These are phyloP conservation scores for Apantesis nais DNA, from an alignment of 2,888 invertebrate genomes.

Conservation along the genomic window DNA sequence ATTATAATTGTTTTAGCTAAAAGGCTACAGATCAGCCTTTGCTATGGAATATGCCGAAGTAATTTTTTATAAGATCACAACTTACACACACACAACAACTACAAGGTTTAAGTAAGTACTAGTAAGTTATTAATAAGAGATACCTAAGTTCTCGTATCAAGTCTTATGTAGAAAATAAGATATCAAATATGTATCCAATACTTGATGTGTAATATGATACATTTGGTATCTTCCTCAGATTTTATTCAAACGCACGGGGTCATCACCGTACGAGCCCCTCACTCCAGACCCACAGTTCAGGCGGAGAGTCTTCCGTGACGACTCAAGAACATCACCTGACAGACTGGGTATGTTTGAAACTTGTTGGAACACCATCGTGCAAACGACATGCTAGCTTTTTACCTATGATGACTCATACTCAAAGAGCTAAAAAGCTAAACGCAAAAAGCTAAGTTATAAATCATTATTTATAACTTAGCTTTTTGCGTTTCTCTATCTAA, in stretches of 20 bases:
- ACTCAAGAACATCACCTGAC: conserved; percentile 78
- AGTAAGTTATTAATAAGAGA: no score
- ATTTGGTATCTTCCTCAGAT: conserved; percentile 56
- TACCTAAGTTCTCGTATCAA: no score
- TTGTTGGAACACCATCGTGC: neutral
- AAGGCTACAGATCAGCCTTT: no score
- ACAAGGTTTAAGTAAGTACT: no score
- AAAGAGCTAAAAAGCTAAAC: neutral
- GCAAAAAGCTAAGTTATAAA: neutral
- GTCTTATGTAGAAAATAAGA: no score
- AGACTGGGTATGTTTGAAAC: conserved; percentile 74
- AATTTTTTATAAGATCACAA: no score
- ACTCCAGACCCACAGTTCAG: conserved; percentile 88
- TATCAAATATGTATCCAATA: no score
- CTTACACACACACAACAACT: no score
- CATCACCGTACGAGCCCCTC: conserved; percentile 81
- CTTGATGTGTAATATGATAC: no score
- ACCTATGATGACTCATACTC: neutral
- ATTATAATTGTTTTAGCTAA: no score
- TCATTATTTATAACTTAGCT: neutral
- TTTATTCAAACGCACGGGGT: conserved; percentile 73
- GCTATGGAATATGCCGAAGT: no score
- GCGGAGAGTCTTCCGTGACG: conserved; percentile 86
- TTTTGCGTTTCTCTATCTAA: neutral
- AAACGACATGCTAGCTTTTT: neutral